Conservation (phyloP, 2,797 vertebrate genomes). For the Setipinna tenuifilis region DNA sequence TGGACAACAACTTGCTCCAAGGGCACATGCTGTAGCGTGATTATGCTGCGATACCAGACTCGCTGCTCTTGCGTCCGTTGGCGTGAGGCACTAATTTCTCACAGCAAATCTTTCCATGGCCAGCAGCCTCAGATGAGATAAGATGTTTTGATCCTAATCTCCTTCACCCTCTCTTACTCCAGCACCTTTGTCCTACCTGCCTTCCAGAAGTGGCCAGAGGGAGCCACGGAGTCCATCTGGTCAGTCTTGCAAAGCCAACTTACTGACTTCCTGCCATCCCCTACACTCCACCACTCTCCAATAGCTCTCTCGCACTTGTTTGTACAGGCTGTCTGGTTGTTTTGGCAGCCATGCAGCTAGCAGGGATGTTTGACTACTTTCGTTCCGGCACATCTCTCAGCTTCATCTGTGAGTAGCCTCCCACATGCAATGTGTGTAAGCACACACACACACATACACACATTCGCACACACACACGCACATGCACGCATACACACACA, state of each 20-base stretch:
- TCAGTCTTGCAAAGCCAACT: not conserved
- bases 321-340: not conserved
- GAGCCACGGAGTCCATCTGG: not conserved
- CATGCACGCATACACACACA: not conserved
- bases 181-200: not conserved
- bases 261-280: not conserved
- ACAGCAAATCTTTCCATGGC: not conserved
- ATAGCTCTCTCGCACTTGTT: not conserved
- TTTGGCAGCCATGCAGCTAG: not conserved
- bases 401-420: not conserved
- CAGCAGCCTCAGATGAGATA: not conserved
- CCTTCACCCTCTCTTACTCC: not conserved
- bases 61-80: not conserved
- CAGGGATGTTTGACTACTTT: not conserved
- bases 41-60: not conserved
- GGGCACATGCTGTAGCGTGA: not conserved
- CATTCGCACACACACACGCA: not conserved
- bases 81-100: not conserved
- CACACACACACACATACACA: not conserved
- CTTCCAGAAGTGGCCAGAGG: not conserved
- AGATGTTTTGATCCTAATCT: not conserved
- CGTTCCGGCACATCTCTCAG: not conserved
- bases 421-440: too few species aligned
- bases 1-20: not conserved
- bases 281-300: not conserved